These are phyloP conservation scores for Enteromius treurensis DNA, from an alignment of 2,797 vertebrate species.

Conservation along the genomic window DNA sequence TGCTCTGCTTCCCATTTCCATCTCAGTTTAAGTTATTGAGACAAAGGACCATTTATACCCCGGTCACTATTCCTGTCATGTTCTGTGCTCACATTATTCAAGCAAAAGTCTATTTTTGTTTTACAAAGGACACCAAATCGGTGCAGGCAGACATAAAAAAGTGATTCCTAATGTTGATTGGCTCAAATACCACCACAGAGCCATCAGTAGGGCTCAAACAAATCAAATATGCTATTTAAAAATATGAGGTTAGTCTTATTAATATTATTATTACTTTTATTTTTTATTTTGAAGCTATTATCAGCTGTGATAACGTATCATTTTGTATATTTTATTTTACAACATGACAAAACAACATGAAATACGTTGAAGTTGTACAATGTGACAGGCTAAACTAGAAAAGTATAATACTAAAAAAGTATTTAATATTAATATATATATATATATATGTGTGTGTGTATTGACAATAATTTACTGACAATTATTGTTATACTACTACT, in stretches of 20 bases:
- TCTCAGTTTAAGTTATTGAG: background rate
- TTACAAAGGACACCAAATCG: background rate
- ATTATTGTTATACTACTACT: background rate
- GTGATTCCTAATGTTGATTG: background rate
- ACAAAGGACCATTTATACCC: constrained; percentile 3
- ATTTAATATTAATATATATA: background rate
- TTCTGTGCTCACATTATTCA: constrained; percentile 2
- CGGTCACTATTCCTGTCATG: constrained; percentile 14
- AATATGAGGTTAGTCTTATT: background rate
- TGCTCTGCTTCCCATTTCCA: constrained; percentile 17
- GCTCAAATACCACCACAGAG: background rate
- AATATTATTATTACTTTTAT: background rate
- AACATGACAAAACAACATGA: background rate
- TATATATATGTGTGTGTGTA: too few relatives aligned
- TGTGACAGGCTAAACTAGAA: background rate
- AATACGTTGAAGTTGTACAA: background rate
- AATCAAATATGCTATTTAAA: background rate
- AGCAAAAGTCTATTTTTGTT: background rate
- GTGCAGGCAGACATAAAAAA: background rate
- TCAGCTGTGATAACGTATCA: background rate
- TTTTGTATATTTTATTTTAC: background rate
- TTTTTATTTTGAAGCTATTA: background rate
- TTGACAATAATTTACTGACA: background rate
- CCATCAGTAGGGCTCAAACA: background rate
- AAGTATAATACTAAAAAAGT: background rate